These are phyloP conservation scores for Hafferia zeledoni DNA, from an alignment of 2,797 vertebrate species.

Conservation along the genomic window DNA sequence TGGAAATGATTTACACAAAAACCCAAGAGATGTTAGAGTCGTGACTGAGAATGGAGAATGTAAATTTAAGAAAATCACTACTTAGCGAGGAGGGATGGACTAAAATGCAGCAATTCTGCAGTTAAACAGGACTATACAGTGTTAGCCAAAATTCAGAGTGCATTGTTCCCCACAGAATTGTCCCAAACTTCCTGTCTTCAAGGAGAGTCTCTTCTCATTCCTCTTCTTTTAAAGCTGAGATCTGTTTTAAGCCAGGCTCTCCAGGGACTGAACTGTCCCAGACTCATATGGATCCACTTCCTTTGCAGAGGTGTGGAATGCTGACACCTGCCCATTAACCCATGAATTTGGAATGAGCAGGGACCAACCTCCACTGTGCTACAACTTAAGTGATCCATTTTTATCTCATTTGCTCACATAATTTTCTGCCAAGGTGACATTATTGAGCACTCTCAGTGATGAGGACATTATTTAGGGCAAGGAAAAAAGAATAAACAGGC, in stretches of 20 bases:
- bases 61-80: background rate
- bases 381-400: background rate
- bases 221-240: background rate
- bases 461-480: background rate
- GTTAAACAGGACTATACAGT: background rate
- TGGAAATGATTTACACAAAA: background rate
- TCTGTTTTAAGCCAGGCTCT: background rate
- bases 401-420: background rate
- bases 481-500: background rate
- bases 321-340: background rate
- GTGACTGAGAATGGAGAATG: background rate
- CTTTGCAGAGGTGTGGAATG: background rate
- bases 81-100: background rate
- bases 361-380: background rate
- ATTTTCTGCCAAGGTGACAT: constrained; percentile 38
- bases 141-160: background rate
- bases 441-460: background rate
- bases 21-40: background rate
- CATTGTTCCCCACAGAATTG: background rate
- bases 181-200: background rate
- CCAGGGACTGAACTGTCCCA: background rate
- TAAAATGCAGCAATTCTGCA: background rate
- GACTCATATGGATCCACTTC: background rate
- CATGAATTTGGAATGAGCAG: background rate
- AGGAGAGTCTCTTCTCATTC: background rate